These are phyloP conservation scores for Hirundichthys speculiger DNA, from an alignment of 2,113 vertebrate species.

Conservation along the genomic window DNA sequence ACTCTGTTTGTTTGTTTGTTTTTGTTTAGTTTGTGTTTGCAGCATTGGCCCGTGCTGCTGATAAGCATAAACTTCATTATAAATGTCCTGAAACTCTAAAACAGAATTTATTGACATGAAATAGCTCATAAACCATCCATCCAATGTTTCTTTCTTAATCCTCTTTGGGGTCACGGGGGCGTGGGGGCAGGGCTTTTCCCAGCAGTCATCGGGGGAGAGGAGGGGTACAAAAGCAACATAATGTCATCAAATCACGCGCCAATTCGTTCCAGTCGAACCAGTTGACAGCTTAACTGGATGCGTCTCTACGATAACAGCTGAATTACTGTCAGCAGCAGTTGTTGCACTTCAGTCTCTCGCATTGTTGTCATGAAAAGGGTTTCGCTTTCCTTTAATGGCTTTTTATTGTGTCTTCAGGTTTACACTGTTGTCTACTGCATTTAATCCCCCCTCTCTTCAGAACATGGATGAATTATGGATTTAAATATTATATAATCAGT, in stretches of 20 bases:
- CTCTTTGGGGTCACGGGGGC: too few species aligned
- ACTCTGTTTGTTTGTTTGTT: constrained; percentile 11
- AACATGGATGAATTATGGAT: constrained; percentile 25
- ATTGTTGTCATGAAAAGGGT: constrained; percentile 2
- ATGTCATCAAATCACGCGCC: constrained; percentile 38
- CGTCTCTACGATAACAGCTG: neutral
- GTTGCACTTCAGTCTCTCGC: constrained; percentile 28
- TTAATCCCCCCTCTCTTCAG: constrained; percentile 25
- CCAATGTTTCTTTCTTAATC: too few species aligned
- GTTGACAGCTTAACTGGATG: neutral
- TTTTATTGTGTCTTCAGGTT: too few species aligned
- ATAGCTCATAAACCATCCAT: constrained; percentile 15
- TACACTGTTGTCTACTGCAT: neutral
- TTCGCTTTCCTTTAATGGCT: too few species aligned
- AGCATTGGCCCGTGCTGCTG: neutral
- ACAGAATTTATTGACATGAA: constrained; percentile 19
- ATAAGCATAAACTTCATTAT: constrained; percentile 13
- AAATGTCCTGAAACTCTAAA: constrained; percentile 34
- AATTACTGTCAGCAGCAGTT: constrained; percentile 34
- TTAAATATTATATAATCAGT: constrained; percentile 37
- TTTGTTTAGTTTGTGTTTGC: too few species aligned
- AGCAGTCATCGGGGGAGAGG: too few species aligned
- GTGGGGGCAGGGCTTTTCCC: too few species aligned
- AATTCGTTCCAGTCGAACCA: constrained; percentile 41
- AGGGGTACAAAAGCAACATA: neutral